A percentile compares a stretch with the other conserved stretches of the same genome.
These are phyloP conservation scores for Sitophilus oryzae DNA, from an alignment of 1,140 invertebrate species.

Conservation along the genomic window DNA sequence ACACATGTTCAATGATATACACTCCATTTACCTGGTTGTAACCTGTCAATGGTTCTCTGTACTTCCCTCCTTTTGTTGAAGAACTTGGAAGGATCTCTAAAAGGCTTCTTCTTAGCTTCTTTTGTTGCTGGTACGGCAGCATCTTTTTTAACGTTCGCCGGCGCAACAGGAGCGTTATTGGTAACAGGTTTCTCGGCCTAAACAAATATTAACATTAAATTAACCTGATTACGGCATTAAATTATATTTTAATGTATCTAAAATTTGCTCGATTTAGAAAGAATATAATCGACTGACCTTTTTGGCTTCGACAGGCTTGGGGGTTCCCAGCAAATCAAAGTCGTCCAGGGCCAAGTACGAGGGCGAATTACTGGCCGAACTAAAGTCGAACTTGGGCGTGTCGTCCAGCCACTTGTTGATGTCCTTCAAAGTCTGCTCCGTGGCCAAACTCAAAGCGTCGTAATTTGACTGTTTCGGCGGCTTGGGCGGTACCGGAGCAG, in stretches of 20 bases:
- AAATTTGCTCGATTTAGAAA: no score
- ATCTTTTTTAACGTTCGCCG: conserved; percentile 24
- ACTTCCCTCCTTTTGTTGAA: conserved; percentile 60
- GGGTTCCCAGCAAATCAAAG: conserved; percentile 42
- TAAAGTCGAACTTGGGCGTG: conserved; percentile 67
- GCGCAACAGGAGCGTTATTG: neutral
- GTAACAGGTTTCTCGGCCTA: conserved; percentile 38
- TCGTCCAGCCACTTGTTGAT: conserved; percentile 85
- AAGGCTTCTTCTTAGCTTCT: conserved; percentile 38
- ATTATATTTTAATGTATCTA: no score
- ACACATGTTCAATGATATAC: no score
- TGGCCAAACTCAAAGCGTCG: conserved; percentile 69
- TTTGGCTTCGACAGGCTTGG: conserved; percentile 1
- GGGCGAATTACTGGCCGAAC: conserved; percentile 67
- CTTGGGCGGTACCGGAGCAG: conserved; percentile 6
- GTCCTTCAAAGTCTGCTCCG: conserved; percentile 79
- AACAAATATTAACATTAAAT: conserved; percentile 14
- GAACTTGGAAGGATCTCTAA: conserved; percentile 44
- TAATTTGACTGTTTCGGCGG: conserved; percentile 41
- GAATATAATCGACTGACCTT: conserved; percentile 38
- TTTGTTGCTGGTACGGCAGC: conserved; percentile 20
- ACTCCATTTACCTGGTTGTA: conserved; percentile 76
- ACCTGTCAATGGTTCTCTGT: conserved; percentile 71
- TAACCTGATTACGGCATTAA: no score
- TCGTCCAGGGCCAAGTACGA: conserved; percentile 50